phyloP scores from a whole-genome alignment of 2,888 invertebrate genomes.

The Seladonia tumulorum region DNA sequence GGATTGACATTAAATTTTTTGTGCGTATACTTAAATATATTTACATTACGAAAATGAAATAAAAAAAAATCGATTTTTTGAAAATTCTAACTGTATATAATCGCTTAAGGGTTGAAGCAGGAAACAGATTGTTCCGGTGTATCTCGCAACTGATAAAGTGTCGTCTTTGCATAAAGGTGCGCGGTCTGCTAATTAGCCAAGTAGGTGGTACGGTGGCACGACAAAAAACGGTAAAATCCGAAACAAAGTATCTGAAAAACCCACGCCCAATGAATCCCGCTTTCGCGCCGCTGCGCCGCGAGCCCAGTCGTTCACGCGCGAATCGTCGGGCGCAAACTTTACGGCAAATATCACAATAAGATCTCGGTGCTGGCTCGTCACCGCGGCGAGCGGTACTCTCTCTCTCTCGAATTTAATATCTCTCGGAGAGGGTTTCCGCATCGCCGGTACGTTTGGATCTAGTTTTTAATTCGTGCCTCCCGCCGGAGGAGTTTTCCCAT shows the following conservation, averaged over 20 bases:
- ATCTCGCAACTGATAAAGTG: no score
- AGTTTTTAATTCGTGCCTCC: slow-evolving; percentile 43
- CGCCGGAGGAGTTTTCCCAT: slow-evolving; percentile 19
- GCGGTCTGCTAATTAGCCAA: background rate
- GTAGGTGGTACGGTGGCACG: background rate
- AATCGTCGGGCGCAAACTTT: slow-evolving; percentile 14
- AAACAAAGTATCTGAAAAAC: background rate
- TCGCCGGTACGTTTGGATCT: slow-evolving; percentile 43
- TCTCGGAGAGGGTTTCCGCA: slow-evolving; percentile 12
- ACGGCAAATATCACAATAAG: slow-evolving; percentile 23
- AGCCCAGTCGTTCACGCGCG: background rate
- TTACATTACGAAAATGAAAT: no score
- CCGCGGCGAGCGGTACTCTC: background rate
- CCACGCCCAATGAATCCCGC: background rate
- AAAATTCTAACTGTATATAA: no score
- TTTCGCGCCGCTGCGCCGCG: no score
- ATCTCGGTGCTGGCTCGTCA: background rate
- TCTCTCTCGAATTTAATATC: slow-evolving; percentile 34
- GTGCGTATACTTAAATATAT: no score
- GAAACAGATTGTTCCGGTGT: no score
- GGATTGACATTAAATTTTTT: no score
- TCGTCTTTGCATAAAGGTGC: no score
- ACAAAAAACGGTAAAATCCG: background rate
- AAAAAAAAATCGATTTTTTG: no score
- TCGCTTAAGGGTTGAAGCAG: no score